A percentile compares a stretch with the other conserved stretches of the same genome.
Conservation (phyloP, 2,797 vertebrate genomes). For the Galago senegalensis region DNA sequence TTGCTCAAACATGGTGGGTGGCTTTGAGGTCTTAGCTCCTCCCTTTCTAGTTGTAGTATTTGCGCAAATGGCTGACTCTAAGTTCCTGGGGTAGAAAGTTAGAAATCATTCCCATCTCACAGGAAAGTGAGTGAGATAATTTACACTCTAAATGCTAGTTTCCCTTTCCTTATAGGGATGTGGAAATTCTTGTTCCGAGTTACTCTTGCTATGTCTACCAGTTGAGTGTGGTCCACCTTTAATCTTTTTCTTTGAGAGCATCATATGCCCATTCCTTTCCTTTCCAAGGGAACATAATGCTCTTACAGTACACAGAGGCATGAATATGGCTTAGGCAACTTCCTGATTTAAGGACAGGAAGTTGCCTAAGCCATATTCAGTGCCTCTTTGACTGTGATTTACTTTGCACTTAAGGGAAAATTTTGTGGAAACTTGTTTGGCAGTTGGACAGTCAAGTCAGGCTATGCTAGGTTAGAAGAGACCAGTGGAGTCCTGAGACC, state of each 20-base stretch:
- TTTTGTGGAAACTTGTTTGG: conserved; percentile 39
- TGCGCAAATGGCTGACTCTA: background rate
- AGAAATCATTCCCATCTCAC: background rate
- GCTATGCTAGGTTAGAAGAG: background rate
- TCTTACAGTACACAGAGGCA: background rate
- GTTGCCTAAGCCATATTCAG: too few species aligned
- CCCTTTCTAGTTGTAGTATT: conserved; percentile 46
- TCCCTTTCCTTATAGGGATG: background rate
- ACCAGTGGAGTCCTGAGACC: background rate
- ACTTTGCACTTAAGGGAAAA: conserved; percentile 27
- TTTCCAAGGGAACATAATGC: background rate
- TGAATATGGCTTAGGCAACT: background rate
- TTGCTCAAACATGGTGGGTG: background rate
- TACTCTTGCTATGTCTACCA: background rate
- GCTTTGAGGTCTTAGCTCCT: background rate
- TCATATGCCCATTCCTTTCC: background rate
- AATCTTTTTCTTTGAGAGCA: background rate
- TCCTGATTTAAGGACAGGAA: background rate
- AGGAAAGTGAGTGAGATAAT: conserved; percentile 1
- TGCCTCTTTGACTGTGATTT: background rate
- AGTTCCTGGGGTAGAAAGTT: background rate
- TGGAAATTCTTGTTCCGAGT: background rate
- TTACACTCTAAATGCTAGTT: background rate
- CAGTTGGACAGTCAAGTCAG: background rate
- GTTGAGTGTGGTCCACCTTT: background rate